Base-by-base conservation (phyloP, 2,113 vertebrate species). In the Myiozetetes cayanensis region DNA sequence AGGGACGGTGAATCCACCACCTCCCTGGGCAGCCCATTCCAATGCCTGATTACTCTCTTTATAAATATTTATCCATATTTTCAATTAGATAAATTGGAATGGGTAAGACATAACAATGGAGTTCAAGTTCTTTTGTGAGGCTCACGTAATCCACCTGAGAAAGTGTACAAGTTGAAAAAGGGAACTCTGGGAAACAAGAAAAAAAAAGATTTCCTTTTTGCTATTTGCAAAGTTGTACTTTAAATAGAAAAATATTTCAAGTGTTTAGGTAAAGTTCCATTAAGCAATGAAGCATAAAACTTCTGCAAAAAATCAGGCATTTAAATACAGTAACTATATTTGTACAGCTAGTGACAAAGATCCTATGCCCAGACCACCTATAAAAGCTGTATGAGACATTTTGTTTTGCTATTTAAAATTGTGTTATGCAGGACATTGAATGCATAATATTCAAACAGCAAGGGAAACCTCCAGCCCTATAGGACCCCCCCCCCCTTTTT, bases 11-110 rank as follows among this genome's bases (percentile, higher is more conserved):
- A 50, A 50, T 50, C 24, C 49, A 50, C 49, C 49, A 50, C 24
- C 24, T 50, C 49, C 14, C 49, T 50, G 49, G 49, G 24, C 12
- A 49, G 12, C 47, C 47, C 47, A 49, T 49, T 49, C 47, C 47
- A 49, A 49, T 24, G 47, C 3, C 47, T 25, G 23, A 24, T 49
- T 49, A 24, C 47, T 24, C 23, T 50, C 24, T 8, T 13, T 50
- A 23, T 49, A 49, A 49, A 49, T 49, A 83, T 94, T 94, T 96
- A 83, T 94, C 84, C 67, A 78, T 95, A 65, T 87, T 95, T 97
- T 93, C 77, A 95, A 80, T 72, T 66, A 95, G 68, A 95, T 90
- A 94, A 96, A 94, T 94, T 85, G 70, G 49, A 74, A 89, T 24
- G 72, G 67, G 92, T 92, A 77, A 95, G 73, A 94, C 76, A 93